Percentiles rank a stretch among this genome's conserved stretches.
phyloP scores from a whole-genome alignment of 2,888 invertebrate species.

The Oscheius onirici region DNA sequence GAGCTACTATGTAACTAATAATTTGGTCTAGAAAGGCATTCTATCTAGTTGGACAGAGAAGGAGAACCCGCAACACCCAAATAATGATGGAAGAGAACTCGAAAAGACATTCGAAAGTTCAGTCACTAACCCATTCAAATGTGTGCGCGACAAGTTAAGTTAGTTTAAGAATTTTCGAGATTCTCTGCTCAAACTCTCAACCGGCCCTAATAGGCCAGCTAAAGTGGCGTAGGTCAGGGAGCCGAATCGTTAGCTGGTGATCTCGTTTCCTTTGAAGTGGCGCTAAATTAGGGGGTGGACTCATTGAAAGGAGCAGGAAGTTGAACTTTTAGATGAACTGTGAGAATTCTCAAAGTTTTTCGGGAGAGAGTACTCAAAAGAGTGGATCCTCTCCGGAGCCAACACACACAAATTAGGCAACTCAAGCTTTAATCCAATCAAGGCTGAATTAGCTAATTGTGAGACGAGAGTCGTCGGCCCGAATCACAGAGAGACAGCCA shows the following conservation, averaged over 20 bases:
- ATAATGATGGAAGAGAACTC: too few relatives aligned
- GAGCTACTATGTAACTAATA: too few relatives aligned
- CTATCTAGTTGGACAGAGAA: too few relatives aligned
- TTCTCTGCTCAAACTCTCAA: too few relatives aligned
- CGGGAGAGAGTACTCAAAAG: neutral
- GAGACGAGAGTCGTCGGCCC: slow-evolving; percentile 15
- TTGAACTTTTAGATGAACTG: neutral
- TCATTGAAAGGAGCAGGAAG: neutral
- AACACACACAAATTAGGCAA: slow-evolving; percentile 32
- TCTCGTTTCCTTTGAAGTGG: slow-evolving; percentile 26
- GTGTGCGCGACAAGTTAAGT: neutral
- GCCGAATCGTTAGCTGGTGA: slow-evolving; percentile 16
- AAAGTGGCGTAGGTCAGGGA: slow-evolving; percentile 12
- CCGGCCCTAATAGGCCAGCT: neutral
- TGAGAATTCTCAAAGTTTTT: neutral
- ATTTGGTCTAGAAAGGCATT: too few relatives aligned
- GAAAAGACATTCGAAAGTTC: neutral
- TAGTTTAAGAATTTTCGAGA: neutral
- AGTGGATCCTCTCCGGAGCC: neutral
- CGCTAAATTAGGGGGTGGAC: slow-evolving; percentile 3
- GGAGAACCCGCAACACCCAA: too few relatives aligned
- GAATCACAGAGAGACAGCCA: slow-evolving; percentile 8
- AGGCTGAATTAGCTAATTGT: slow-evolving; percentile 40
- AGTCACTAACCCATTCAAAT: neutral
- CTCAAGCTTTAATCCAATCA: slow-evolving; percentile 39